Percentiles rank a stretch among this genome's conserved stretches.
Conservation (phyloP, 2,888 invertebrate genomes). For the Plebejus anna region DNA sequence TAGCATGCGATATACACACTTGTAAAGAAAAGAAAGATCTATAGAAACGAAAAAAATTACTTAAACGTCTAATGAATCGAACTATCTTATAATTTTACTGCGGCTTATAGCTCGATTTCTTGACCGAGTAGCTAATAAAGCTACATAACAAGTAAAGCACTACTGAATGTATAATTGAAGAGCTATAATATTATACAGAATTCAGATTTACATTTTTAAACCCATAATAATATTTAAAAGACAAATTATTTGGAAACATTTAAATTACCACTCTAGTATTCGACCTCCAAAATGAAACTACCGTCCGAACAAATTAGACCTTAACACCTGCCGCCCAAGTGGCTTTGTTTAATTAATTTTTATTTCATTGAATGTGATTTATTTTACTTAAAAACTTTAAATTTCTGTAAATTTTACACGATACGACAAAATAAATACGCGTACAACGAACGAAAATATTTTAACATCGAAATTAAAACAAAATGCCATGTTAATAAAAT, state of each 20-base stretch:
- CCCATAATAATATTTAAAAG: neutral
- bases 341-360: constrained; percentile 20
- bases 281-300: constrained; percentile 1
- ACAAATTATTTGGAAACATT: constrained; percentile 13
- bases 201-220: neutral
- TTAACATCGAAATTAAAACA: neutral
- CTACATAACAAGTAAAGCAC: neutral
- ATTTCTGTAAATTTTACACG: constrained; percentile 1
- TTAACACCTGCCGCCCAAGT: neutral
- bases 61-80: neutral
- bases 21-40: neutral
- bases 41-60: neutral
- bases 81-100: neutral
- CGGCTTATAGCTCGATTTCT: neutral
- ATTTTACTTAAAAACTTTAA: constrained; percentile 1
- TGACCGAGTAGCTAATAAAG: neutral
- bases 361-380: neutral
- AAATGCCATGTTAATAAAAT: constrained; percentile 12
- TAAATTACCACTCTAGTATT: neutral
- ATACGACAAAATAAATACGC: neutral
- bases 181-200: neutral
- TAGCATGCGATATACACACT: neutral
- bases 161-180: neutral
- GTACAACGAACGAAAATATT: neutral
- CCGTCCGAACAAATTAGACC: constrained; percentile 1